Evolutionary conservation across 1,140 invertebrate species (phyloP).

Genomic region (Papilio aristodemus): DNA sequence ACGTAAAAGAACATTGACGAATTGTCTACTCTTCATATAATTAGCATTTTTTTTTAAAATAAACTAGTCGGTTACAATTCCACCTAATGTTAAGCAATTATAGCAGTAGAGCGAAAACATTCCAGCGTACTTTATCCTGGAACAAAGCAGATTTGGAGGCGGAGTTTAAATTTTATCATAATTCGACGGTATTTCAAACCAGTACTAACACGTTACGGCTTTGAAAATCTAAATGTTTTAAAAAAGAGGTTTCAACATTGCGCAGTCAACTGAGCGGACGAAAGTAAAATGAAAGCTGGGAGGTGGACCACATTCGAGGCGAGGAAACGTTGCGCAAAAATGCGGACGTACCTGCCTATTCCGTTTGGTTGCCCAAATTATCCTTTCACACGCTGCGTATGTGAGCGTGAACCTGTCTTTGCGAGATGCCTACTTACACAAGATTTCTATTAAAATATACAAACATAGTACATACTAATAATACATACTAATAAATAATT

Average conservation of each 20-base stretch:
- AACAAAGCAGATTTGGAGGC: no score
- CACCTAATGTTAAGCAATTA: no score
- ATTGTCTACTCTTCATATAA: no score
- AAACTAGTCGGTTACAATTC: no score
- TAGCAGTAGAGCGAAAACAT: no score
- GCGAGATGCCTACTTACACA: no score
- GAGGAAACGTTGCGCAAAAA: constrained; percentile 13
- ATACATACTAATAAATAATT: no score
- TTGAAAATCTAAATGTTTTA: neutral
- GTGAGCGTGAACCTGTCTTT: no score
- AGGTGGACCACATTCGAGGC: constrained; percentile 10
- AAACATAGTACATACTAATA: no score
- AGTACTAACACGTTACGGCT: neutral
- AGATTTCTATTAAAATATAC: no score
- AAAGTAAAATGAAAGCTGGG: constrained; percentile 30
- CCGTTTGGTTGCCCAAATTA: constrained; percentile 2
- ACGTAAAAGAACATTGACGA: neutral
- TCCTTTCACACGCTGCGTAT: neutral
- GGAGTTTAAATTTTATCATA: neutral
- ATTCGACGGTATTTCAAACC: neutral
- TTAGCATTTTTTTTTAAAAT: no score
- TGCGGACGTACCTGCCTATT: constrained; percentile 10
- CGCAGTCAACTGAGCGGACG: constrained; percentile 12
- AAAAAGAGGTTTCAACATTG: constrained; percentile 10
- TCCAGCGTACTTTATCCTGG: no score